phyloP scores from a whole-genome alignment of 2,113 vertebrate genomes.

The Bos javanicus region DNA sequence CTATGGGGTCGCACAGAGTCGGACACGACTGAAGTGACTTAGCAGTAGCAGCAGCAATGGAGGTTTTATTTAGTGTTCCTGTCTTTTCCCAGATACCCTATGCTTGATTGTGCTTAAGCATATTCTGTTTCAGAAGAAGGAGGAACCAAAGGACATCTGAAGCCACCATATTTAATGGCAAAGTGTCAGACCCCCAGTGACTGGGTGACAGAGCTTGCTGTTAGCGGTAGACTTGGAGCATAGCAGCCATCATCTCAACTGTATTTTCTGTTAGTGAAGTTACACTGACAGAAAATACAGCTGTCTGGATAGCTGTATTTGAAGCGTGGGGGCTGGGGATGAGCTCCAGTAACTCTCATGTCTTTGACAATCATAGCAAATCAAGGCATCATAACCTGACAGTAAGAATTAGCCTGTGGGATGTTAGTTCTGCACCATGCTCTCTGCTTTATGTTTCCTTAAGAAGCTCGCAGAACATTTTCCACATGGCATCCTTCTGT shows the following conservation, averaged over 20 bases:
- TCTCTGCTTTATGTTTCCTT: slow-evolving; percentile 37
- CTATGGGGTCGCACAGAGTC: no score
- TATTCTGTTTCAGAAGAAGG: not conserved
- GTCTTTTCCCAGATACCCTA: not conserved
- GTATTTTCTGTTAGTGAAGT: not conserved
- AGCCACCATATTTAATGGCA: not conserved
- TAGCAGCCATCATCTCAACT: not conserved
- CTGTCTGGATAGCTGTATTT: not conserved
- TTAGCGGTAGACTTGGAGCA: not conserved
- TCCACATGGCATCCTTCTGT: slow-evolving; percentile 59
- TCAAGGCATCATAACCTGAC: slow-evolving; percentile 58
- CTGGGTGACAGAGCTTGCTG: not conserved
- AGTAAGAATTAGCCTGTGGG: slow-evolving; percentile 58
- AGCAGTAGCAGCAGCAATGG: not conserved
- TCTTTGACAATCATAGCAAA: slow-evolving; percentile 50
- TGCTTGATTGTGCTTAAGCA: not conserved
- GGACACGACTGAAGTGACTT: no score
- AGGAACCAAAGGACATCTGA: not conserved
- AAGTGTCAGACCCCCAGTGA: not conserved
- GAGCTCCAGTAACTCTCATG: not conserved
- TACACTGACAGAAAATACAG: not conserved
- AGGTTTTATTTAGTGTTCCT: not conserved
- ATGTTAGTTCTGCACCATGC: slow-evolving; percentile 57
- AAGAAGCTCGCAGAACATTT: slow-evolving; percentile 60
- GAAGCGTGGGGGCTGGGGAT: not conserved